Base-by-base conservation (phyloP, 1,140 invertebrate genomes). In the Polypedilum vanderplanki region DNA sequence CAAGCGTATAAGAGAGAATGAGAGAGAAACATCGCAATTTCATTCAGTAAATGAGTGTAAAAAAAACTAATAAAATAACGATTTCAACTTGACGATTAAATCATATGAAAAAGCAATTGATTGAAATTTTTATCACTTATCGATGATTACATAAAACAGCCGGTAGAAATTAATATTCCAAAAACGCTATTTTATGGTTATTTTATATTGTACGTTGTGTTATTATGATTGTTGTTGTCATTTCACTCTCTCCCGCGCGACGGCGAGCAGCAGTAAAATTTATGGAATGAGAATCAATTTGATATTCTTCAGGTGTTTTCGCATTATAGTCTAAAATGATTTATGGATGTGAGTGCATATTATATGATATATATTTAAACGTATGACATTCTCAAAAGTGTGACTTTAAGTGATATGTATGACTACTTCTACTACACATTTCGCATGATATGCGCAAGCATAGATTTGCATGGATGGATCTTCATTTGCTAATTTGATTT, bases 121-220 rank as follows among this genome's bases (percentile, higher is more conserved):
- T 70, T 70, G 65, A 70, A 70, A 70, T 70, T 70, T 70, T 70
- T 70, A 70, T 70, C 65, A 70, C 65, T 70, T 70, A 70, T 70
- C 65, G 20, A 70, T 70, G 65, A 70, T 70, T 70, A 70, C 65
- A 70, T 70, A 22, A 70, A 70, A 70, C 65, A 70, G 46, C 46
- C 65, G 20, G 65, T 70, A 70, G 24, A 70, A 70, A 70, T 70
- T 70, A 70, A 70, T 70, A 70, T 70, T 70, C 65, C 65, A 57
- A 57, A 57, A 57, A 57, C 46, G 46, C 46, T 57, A 70, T 70
- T 70, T 70, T 70, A 70, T 70, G 65, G 65, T 70, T 70, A 9
- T 20, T 70, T n/a, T 70, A 18, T 18, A 18, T 57, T n/a, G 12
- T 57, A n/a, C 46, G 12, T n/a, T 57, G 46, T n/a, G 12, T 57